These are phyloP conservation scores for Protobothrops flavoviridis DNA, from an alignment of 2,113 vertebrate species.

Conservation along the genomic window DNA sequence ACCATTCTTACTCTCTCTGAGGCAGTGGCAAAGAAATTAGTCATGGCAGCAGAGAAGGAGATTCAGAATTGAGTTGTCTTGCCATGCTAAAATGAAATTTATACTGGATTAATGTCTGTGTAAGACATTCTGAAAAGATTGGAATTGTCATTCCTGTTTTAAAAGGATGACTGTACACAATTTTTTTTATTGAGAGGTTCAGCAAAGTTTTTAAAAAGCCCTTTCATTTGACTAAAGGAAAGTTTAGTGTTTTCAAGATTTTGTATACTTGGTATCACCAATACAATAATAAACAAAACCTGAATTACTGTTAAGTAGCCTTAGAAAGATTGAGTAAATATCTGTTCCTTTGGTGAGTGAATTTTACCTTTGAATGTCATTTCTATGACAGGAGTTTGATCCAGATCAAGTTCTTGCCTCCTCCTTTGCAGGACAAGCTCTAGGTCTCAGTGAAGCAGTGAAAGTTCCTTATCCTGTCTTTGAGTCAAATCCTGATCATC, in stretches of 20 bases:
- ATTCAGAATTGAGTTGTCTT: background rate
- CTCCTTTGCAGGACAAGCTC: constrained; percentile 66
- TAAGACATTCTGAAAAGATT: background rate
- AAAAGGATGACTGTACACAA: background rate
- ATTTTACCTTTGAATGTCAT: background rate
- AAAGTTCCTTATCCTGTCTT: constrained; percentile 77
- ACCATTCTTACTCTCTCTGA: background rate
- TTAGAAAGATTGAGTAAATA: background rate
- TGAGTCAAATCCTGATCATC: constrained; percentile 69
- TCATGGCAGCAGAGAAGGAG: background rate
- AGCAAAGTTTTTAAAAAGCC: background rate
- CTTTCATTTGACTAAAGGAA: background rate
- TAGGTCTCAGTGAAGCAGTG: constrained; percentile 73
- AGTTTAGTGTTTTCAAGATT: background rate
- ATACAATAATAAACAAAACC: background rate
- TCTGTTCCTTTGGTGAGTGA: background rate
- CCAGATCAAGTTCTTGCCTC: background rate
- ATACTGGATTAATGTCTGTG: background rate
- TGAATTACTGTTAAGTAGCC: background rate
- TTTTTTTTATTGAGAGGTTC: background rate
- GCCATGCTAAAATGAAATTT: background rate
- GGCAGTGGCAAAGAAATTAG: background rate
- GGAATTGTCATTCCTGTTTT: background rate
- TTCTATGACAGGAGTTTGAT: background rate
- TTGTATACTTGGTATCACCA: background rate